Conservation (phyloP, 2,888 invertebrate species). For the Icerya purchasi region DNA sequence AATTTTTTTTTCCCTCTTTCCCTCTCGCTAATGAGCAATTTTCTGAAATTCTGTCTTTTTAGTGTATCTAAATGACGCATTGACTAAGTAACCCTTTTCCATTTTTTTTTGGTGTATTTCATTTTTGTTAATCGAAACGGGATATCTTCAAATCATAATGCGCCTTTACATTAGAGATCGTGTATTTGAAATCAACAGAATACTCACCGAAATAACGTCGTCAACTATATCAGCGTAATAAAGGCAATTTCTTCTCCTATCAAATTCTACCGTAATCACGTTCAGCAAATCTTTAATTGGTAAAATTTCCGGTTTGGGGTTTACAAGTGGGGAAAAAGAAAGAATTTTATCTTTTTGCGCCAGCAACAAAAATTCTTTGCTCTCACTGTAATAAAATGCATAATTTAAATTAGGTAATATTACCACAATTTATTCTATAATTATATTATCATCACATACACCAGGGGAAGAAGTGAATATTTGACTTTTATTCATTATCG, state of each 20-base stretch:
- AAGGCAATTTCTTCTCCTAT: constrained; percentile 59
- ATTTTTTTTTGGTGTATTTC: too few species aligned
- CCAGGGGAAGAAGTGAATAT: not conserved
- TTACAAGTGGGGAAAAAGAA: constrained; percentile 41
- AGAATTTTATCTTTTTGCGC: constrained; percentile 56
- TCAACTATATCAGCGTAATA: constrained; percentile 72
- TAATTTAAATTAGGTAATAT: too few species aligned
- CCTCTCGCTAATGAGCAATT: too few species aligned
- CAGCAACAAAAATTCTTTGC: constrained; percentile 55
- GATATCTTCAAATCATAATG: too few species aligned
- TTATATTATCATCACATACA: not conserved
- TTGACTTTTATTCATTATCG: too few species aligned
- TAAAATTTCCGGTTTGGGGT: constrained; percentile 34
- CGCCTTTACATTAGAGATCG: too few species aligned
- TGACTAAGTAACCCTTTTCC: too few species aligned
- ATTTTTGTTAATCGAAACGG: too few species aligned
- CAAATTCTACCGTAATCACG: constrained; percentile 70
- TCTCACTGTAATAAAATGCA: constrained; percentile 28
- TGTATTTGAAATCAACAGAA: too few species aligned
- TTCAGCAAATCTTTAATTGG: constrained; percentile 51
- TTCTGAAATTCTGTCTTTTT: too few species aligned
- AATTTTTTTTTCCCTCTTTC: too few species aligned
- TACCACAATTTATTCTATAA: not conserved
- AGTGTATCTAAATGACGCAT: too few species aligned
- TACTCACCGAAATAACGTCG: constrained; percentile 44